Conservation (phyloP, 2,113 vertebrate species). For the Marmota monax region DNA sequence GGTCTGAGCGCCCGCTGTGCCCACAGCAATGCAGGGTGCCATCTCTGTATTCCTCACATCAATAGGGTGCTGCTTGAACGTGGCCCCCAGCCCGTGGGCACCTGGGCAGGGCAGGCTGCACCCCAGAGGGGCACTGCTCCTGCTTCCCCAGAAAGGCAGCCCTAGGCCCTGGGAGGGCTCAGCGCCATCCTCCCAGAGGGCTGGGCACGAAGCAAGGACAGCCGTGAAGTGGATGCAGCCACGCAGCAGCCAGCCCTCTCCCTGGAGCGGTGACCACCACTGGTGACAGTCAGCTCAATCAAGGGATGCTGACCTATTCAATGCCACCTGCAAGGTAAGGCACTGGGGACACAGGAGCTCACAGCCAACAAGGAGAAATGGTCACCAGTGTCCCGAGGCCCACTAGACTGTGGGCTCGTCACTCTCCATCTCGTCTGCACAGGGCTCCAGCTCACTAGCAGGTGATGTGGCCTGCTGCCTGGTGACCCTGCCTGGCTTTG, state of each 20-base stretch:
- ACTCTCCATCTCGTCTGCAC: not conserved
- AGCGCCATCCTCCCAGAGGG: fast-evolving
- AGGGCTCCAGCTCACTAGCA: too few species aligned
- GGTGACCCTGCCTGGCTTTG: not conserved
- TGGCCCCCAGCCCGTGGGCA: not conserved
- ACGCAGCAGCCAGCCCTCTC: not conserved
- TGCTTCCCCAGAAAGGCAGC: not conserved
- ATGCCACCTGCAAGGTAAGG: too few species aligned
- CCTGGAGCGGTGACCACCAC: fast-evolving
- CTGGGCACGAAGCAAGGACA: not conserved
- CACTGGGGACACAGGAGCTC: not conserved
- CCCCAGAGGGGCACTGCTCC: not conserved
- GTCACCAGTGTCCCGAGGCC: too few species aligned
- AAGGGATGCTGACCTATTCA: not conserved
- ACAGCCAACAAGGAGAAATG: too few species aligned
- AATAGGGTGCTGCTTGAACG: fast-evolving
- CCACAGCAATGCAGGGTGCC: not conserved
- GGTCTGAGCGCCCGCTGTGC: not conserved
- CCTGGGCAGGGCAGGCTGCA: not conserved
- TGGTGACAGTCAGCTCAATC: not conserved
- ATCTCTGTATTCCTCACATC: fast-evolving
- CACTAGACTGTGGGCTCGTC: not conserved
- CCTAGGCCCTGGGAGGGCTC: not conserved
- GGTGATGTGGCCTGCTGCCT: not conserved
- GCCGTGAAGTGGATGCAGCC: not conserved